A percentile compares a stretch with the other conserved stretches of the same genome.
phyloP scores from a whole-genome alignment of 1,140 invertebrate species.

The Galleria mellonella region DNA sequence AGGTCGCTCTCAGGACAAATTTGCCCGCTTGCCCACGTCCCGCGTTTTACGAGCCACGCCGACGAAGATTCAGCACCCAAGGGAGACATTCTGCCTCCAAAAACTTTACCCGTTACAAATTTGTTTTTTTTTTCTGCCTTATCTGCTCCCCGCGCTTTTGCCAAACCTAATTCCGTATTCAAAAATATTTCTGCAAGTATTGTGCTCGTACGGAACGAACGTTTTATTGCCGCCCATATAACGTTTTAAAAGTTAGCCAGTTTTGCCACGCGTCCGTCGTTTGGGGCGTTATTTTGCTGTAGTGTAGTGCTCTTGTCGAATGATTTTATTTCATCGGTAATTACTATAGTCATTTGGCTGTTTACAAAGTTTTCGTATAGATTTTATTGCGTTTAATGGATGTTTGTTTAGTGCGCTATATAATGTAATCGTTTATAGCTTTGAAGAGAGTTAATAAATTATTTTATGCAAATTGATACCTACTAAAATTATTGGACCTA shows the following conservation, averaged over 20 bases:
- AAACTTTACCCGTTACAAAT: conserved; percentile 74
- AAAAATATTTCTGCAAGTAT: conserved; percentile 73
- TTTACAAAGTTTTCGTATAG: conserved; percentile 19
- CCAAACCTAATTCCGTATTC: conserved; percentile 73
- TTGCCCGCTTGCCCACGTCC: conserved; percentile 68
- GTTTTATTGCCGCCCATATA: conserved; percentile 71
- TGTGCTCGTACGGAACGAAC: conserved; percentile 66
- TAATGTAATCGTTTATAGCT: too few relatives aligned
- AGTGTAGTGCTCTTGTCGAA: conserved; percentile 26
- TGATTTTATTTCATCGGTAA: conserved; percentile 37
- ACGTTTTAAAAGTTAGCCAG: conserved; percentile 71
- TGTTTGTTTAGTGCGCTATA: conserved; percentile 4
- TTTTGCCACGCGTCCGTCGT: conserved; percentile 45
- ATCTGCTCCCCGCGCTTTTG: conserved; percentile 70
- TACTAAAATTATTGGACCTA: too few relatives aligned
- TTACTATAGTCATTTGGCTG: conserved; percentile 58
- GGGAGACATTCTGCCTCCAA: conserved; percentile 71
- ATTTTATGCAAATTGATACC: too few relatives aligned
- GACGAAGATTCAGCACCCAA: conserved; percentile 71
- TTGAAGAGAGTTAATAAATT: too few relatives aligned
- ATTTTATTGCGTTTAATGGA: conserved; percentile 7
- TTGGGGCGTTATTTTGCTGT: conserved; percentile 22
- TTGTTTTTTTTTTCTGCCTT: conserved; percentile 72
- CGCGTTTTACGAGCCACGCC: conserved; percentile 67
- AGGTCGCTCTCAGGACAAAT: conserved; percentile 71